These are phyloP conservation scores for Ispidina lecontei DNA, from an alignment of 2,797 vertebrate species.

Conservation along the genomic window DNA sequence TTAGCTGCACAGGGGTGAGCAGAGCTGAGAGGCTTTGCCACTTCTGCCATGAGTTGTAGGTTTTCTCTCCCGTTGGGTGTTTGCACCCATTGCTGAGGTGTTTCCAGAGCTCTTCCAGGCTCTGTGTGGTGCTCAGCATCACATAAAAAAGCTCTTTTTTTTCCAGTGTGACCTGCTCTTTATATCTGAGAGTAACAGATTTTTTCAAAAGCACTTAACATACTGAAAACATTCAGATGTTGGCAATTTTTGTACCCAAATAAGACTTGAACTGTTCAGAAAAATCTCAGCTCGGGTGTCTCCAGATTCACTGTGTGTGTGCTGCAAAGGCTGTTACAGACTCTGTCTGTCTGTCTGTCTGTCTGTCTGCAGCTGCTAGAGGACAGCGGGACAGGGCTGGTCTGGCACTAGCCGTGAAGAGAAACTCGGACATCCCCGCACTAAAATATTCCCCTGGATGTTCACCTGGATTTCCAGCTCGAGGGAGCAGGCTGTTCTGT, in stretches of 20 bases:
- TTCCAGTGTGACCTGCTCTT: neutral
- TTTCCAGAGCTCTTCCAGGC: neutral
- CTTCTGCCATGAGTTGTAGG: neutral
- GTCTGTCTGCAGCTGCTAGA: accelerated
- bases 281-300: neutral
- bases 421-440: neutral
- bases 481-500: too few species aligned
- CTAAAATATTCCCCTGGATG: neutral
- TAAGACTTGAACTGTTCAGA: neutral
- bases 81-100: neutral
- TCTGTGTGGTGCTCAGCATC: neutral
- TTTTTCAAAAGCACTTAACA: neutral
- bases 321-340: neutral
- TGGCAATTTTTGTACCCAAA: neutral
- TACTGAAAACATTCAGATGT: neutral
- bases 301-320: neutral
- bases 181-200: neutral
- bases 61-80: neutral
- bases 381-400: neutral
- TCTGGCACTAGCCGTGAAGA: too few species aligned
- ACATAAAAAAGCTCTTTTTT: neutral
- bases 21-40: neutral
- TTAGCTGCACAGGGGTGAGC: neutral
- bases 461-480: neutral
- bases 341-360: neutral